phyloP scores from a whole-genome alignment of 1,140 invertebrate species.

The Platorchestia sp. region DNA sequence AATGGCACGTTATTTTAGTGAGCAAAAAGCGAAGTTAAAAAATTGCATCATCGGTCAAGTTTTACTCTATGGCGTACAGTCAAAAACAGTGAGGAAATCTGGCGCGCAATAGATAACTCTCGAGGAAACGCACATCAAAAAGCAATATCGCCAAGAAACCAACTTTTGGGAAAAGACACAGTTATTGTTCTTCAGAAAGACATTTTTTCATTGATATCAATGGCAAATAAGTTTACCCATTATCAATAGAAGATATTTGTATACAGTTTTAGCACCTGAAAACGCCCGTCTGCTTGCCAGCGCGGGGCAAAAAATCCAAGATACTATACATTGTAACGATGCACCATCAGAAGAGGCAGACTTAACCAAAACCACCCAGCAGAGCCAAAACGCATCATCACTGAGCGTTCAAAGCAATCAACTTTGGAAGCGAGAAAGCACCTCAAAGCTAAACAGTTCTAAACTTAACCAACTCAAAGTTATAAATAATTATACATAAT shows the following conservation, averaged over 20 bases:
- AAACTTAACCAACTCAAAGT: neutral
- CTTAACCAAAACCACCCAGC: neutral
- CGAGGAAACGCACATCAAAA: neutral
- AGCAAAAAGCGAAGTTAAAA: conserved; percentile 48
- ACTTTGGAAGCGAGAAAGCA: neutral
- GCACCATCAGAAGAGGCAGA: neutral
- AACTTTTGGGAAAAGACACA: neutral
- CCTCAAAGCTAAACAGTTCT: neutral
- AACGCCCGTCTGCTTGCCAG: neutral
- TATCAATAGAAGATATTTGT: neutral
- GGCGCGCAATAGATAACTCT: neutral
- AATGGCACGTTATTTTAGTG: conserved; percentile 49
- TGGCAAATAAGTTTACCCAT: neutral
- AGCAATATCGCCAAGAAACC: neutral
- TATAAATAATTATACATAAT: neutral
- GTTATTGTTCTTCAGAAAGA: neutral
- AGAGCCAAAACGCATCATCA: neutral
- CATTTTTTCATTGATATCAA: neutral
- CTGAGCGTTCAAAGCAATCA: neutral
- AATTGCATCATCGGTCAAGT: neutral
- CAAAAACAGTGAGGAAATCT: neutral
- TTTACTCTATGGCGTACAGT: neutral
- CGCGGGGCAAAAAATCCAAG: neutral
- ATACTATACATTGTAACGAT: neutral
- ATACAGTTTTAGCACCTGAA: neutral